Evolutionary conservation across 2,888 invertebrate species (phyloP).

Genomic region (Ptychoptera contaminata): DNA sequence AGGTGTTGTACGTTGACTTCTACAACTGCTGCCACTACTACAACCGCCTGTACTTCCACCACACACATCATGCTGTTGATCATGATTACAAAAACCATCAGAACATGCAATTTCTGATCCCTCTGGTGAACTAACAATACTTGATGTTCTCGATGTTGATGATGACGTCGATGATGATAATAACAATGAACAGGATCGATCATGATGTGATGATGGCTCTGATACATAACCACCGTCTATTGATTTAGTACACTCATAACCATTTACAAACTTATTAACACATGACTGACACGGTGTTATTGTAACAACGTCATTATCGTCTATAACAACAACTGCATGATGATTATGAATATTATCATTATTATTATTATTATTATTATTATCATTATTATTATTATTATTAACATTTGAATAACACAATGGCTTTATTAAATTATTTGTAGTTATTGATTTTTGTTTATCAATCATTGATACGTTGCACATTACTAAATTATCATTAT

Average conservation of each 20-base stretch:
- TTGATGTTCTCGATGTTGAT: conserved; percentile 53
- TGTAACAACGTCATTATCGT: conserved; percentile 4
- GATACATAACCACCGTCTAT: conserved; percentile 83
- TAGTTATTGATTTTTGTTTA: too few relatives aligned
- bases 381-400: too few relatives aligned
- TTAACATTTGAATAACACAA: too few relatives aligned
- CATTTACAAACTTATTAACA: conserved; percentile 30
- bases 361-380: too few relatives aligned
- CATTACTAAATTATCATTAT: too few relatives aligned
- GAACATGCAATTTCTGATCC: conserved; percentile 83
- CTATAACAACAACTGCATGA: not conserved
- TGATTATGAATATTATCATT: not conserved
- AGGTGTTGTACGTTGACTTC: conserved; percentile 7
- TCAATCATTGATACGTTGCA: too few relatives aligned
- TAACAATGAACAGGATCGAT: conserved; percentile 38
- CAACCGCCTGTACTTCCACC: conserved; percentile 24
- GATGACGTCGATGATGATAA: conserved; percentile 21
- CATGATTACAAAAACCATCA: conserved; percentile 73
- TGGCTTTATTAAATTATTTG: too few relatives aligned
- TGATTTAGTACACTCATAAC: conserved; percentile 34
- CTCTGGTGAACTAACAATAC: conserved; percentile 71
- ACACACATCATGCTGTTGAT: conserved; percentile 25
- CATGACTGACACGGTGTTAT: conserved; percentile 34
- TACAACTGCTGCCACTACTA: conserved; percentile 14
- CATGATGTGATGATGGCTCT: conserved; percentile 47